Evolutionary conservation across 2,797 vertebrate genomes (phyloP).

Genomic region (Hybognathus amarus): DNA sequence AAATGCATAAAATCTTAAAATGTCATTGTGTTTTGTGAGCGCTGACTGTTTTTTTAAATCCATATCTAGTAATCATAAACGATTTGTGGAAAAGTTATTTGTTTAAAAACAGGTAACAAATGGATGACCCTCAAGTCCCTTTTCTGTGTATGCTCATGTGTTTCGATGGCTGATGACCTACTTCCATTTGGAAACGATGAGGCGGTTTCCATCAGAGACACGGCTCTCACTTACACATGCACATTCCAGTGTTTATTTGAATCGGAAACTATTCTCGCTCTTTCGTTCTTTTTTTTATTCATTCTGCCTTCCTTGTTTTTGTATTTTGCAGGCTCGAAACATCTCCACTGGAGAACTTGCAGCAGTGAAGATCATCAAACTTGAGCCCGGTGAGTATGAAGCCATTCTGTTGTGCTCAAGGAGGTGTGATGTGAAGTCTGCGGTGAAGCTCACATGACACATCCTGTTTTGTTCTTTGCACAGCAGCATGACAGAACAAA

Average conservation of each 20-base stretch:
- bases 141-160: neutral
- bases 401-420: slow-evolving; percentile 1
- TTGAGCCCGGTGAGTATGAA: slow-evolving; percentile 91
- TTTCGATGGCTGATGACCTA: slow-evolving; percentile 42
- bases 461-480: slow-evolving; percentile 26
- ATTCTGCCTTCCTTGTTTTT: slow-evolving; percentile 33
- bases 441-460: slow-evolving; percentile 13
- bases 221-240: neutral
- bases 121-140: neutral
- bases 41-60: neutral
- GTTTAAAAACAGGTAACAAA: neutral
- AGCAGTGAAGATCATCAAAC: slow-evolving; percentile 98
- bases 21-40: neutral
- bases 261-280: slow-evolving; percentile 36
- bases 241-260: slow-evolving; percentile 37
- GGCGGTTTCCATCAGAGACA: slow-evolving; percentile 34
- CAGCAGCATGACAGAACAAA: neutral
- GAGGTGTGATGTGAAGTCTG: slow-evolving; percentile 10
- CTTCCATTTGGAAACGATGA: slow-evolving; percentile 59
- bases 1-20: neutral
- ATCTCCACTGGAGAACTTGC: slow-evolving; percentile 93
- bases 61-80: neutral
- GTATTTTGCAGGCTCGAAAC: slow-evolving; percentile 89
- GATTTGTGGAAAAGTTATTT: neutral
- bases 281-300: slow-evolving; percentile 30